Evolutionary conservation across 2,888 invertebrate species (phyloP), one percentile per base, ranked within the genome.

Genomic region (Xanthia togata): DNA sequence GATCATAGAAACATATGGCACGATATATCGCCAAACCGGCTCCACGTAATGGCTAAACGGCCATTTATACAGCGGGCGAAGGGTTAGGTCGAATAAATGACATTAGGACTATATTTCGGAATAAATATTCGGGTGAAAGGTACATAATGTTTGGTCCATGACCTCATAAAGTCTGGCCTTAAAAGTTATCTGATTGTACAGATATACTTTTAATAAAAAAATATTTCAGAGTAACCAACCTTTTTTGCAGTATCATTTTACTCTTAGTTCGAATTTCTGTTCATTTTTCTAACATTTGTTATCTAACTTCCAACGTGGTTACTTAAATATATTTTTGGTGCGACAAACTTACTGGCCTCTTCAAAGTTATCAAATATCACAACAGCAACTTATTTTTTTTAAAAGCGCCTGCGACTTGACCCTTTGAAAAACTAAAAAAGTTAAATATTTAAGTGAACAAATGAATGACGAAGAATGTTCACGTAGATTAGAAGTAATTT

Each of bases 1-100:
- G 87, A 82, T 89, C 87, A 90, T 88, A 89, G 87, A 88, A 88
- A 90, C 90, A 87, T 81, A 88, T 89, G 89, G 84, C 73, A 80
- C 78, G 35, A 82, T 84, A 75, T 80, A 73, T 76, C 71, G 76
- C 69, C 47, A 68, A 79, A 79, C 57, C 50, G 75, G 73, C 73
- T 64, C 70, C 62, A 64, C 55, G 67, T 79, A 80, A 86, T 74
- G 67, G 70, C 73, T 64, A 64, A 73, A 62, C 44, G 63, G 50
- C 69, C 79, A 85, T 86, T 86, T 82, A 72, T 73, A 67, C 63
- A 68, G 64, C 80, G 63, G 38, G 69, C 57, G 20, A 65, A 77
- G 79, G 77, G 80, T 78, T 76, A 78, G 77, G 70, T 59, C 8
- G 47, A 59, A 85, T 73, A 84, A 81, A 84, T 78, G 73, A 67